Conservation (phyloP, 2,888 invertebrate genomes). For the Caenorhabditis panamensis region DNA sequence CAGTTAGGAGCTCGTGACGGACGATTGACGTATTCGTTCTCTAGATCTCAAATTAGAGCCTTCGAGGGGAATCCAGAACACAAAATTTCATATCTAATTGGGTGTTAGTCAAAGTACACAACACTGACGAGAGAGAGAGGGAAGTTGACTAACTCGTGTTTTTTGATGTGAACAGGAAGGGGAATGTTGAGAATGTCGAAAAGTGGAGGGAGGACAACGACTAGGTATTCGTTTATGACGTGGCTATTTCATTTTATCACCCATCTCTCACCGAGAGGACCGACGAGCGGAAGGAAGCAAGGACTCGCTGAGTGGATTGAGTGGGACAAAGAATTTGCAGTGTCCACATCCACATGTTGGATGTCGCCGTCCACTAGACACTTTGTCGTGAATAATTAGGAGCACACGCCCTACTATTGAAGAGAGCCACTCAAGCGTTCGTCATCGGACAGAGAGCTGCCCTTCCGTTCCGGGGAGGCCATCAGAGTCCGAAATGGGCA, state of each 20-base stretch:
- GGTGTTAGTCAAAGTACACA: slow-evolving; percentile 15
- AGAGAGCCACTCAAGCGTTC: slow-evolving; percentile 43
- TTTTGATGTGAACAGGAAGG: slow-evolving; percentile 12
- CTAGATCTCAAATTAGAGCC: background rate
- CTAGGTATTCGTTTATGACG: slow-evolving; percentile 44
- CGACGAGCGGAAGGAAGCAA: too few species aligned
- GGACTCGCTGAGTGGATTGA: background rate
- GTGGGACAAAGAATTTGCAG: background rate
- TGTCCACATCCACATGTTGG: background rate
- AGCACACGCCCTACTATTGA: slow-evolving; percentile 14
- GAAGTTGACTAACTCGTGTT: slow-evolving; percentile 32
- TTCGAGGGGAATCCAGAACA: background rate
- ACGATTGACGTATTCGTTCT: background rate
- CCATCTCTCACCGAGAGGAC: slow-evolving; percentile 7
- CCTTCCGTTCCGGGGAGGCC: slow-evolving; percentile 13
- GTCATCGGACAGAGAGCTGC: slow-evolving; percentile 16
- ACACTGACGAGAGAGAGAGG: background rate
- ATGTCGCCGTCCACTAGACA: background rate
- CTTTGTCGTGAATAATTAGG: slow-evolving; percentile 43
- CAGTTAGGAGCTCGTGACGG: slow-evolving; percentile 6
- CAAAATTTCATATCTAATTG: too few species aligned
- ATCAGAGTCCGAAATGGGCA: slow-evolving; percentile 40
- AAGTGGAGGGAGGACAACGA: background rate
- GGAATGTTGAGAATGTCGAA: slow-evolving; percentile 22
- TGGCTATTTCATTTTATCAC: slow-evolving; percentile 32